Evolutionary conservation across 2,888 invertebrate species (phyloP).

Genomic region (Phorcus lineatus): DNA sequence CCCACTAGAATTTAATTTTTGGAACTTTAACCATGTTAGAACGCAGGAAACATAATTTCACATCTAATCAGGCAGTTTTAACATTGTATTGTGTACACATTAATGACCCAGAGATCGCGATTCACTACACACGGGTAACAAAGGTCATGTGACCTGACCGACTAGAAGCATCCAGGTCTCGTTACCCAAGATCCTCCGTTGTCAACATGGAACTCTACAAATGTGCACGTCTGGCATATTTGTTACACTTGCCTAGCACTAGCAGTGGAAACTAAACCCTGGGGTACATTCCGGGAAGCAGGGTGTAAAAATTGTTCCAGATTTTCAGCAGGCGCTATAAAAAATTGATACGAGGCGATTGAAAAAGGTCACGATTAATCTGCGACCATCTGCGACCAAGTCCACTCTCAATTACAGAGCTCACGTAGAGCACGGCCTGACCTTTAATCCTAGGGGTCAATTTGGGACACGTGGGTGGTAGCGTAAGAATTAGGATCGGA

Average conservation of each 20-base stretch:
- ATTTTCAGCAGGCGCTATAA: background rate
- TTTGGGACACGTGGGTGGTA: background rate
- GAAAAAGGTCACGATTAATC: slow-evolving; percentile 5
- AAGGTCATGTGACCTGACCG: too few relatives aligned
- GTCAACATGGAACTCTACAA: background rate
- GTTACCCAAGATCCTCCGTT: background rate
- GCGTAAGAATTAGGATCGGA: background rate
- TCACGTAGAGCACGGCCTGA: background rate
- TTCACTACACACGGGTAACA: too few relatives aligned
- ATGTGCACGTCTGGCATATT: slow-evolving; percentile 3
- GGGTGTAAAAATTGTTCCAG: background rate
- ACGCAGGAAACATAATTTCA: too few relatives aligned
- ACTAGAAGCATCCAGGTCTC: background rate
- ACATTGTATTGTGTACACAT: too few relatives aligned
- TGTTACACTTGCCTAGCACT: background rate
- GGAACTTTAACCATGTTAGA: too few relatives aligned
- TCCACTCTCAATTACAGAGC: background rate
- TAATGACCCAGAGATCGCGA: too few relatives aligned
- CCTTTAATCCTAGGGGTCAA: background rate
- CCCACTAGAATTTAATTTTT: too few relatives aligned
- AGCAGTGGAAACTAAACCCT: background rate
- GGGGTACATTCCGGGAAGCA: background rate
- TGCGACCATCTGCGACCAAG: background rate
- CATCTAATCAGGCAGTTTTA: too few relatives aligned
- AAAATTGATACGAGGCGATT: slow-evolving; percentile 3